Base-by-base conservation (phyloP, 2,113 vertebrate genomes). In the Geococcyx californianus region DNA sequence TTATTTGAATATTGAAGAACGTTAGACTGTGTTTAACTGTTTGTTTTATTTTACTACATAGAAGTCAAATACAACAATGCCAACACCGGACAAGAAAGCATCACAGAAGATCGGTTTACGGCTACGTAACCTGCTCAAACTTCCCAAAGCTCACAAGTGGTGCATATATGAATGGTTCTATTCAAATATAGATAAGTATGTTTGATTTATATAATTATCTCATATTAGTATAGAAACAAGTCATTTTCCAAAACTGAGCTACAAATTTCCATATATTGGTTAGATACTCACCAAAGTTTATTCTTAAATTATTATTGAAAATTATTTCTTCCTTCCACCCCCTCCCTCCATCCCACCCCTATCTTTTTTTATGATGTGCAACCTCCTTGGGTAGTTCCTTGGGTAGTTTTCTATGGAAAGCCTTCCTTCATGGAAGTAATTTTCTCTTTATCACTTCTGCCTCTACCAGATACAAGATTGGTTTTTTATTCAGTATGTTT, bases 141-240 rank as follows among this genome's bases (percentile, higher is more conserved):
- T 99, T 66, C 99, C 99, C 86, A 99, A 99, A 98, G 99, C 99
- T 58, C 99, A 99, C 97, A 99, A 99, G 97, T 99, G 99, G 99
- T 99, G 99, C 97, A 99, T 99, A 97, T 99, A 99, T 9, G 99
- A 99, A 94, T 99, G 99, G 99, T 99, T 99, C 98, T 99, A 99
- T 95, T 99, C 99, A 67, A 99, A 99, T 93, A 99, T 99, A 94
- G 99, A 99, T 98, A 99, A 99, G 99, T 99, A 98, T 85, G 97
- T 98, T 52, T 93, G 52, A 0, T 76, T 91, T 92, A 14, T 63
- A 6, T 84, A 7, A 80, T 87, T 79, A 26, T 51, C 75, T 95
- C 34, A 62, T 89, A n/a, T 9, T 68, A 75, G 17, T 28, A 16
- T 49, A 76, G 51, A 95, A 94, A 85, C 60, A 94, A 90, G 20